Evolutionary conservation across 2,888 invertebrate species (phyloP).

Genomic region (Caenorhabditis sp.): DNA sequence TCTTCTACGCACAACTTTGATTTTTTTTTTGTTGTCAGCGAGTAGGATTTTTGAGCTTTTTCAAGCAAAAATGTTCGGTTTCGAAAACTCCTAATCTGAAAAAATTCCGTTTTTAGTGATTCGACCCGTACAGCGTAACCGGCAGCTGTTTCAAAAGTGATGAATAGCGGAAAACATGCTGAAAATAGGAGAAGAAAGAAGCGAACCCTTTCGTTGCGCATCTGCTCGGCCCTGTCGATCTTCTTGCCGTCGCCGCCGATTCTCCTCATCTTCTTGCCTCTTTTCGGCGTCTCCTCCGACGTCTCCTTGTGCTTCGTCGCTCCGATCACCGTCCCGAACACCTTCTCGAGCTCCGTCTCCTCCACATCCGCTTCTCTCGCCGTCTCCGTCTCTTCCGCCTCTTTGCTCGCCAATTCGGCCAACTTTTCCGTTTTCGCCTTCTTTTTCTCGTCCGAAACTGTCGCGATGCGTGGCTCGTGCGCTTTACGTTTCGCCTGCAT

Average conservation of each 20-base stretch:
- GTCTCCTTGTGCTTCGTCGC: slow-evolving; percentile 52
- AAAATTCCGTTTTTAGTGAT: no score
- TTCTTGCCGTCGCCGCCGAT: slow-evolving; percentile 16
- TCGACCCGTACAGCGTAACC: no score
- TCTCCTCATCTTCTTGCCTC: slow-evolving; percentile 12
- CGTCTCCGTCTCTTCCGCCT: slow-evolving; percentile 15
- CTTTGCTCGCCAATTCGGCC: slow-evolving; percentile 12
- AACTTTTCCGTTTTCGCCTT: slow-evolving; percentile 32
- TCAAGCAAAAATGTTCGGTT: no score
- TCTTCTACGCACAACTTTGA: no score
- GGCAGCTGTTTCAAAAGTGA: no score
- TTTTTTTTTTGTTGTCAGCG: no score
- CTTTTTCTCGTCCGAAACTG: slow-evolving; percentile 57
- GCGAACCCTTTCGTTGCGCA: slow-evolving; percentile 52
- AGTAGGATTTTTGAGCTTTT: no score
- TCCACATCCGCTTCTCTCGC: slow-evolving; percentile 8
- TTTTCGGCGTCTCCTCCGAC: slow-evolving; percentile 47
- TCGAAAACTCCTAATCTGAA: no score
- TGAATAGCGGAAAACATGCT: no score
- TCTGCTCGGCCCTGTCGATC: slow-evolving; percentile 54
- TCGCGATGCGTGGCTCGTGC: slow-evolving; percentile 80
- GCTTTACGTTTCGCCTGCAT: slow-evolving; percentile 89
- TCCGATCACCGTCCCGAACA: slow-evolving; percentile 65
- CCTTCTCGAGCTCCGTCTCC: slow-evolving; percentile 52
- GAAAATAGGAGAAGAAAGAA: neutral